phyloP scores from a whole-genome alignment of 1,140 invertebrate genomes.

The Zaprionus taronus region DNA sequence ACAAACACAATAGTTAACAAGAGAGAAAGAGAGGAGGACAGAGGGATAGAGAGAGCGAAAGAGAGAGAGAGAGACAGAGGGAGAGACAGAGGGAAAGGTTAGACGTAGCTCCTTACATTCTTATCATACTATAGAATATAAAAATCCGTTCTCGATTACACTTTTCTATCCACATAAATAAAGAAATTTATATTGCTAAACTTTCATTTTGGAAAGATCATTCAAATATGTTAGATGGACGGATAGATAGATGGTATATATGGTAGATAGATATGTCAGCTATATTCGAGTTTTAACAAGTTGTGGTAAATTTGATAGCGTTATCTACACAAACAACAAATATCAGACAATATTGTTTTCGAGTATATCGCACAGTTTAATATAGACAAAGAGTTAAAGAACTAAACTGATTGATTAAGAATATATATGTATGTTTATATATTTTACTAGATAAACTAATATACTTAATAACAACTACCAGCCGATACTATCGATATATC shows the following conservation, averaged over 20 bases:
- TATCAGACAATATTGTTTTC: neutral
- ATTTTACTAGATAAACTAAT: too few species aligned
- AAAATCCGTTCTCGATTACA: too few species aligned
- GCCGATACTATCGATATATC: too few species aligned
- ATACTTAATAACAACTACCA: too few species aligned
- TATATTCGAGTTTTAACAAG: too few species aligned
- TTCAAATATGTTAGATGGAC: too few species aligned
- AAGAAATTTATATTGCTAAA: neutral
- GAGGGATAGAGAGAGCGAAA: neutral
- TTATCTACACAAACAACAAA: neutral
- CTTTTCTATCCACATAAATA: neutral
- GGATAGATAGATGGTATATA: neutral
- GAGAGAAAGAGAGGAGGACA: neutral
- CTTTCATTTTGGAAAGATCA: too few species aligned
- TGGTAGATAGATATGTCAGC: too few species aligned
- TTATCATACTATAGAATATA: too few species aligned
- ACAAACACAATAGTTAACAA: constrained; percentile 11
- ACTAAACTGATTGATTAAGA: neutral
- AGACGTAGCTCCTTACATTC: neutral
- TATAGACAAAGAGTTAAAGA: too few species aligned
- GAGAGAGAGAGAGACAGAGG: neutral
- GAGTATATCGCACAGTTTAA: too few species aligned
- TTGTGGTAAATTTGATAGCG: too few species aligned
- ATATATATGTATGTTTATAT: neutral
- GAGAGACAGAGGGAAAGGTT: neutral